These are phyloP conservation scores for Donacobius atricapilla DNA, from an alignment of 2,113 vertebrate genomes.

Conservation along the genomic window DNA sequence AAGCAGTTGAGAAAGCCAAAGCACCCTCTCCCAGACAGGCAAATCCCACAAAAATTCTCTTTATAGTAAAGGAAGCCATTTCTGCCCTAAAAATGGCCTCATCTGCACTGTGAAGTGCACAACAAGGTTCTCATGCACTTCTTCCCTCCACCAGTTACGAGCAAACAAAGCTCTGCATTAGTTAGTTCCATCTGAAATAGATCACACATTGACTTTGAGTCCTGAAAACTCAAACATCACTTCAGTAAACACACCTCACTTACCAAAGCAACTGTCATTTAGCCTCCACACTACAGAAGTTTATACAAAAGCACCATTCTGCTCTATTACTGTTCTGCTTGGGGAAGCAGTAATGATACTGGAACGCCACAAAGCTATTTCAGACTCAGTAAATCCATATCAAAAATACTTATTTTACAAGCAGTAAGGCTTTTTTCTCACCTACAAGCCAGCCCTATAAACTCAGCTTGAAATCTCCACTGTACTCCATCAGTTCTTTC, in stretches of 20 bases:
- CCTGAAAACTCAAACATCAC: not conserved
- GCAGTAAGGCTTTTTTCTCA: not conserved
- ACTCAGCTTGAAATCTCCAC: not conserved
- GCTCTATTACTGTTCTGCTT: not conserved
- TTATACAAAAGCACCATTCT: not conserved
- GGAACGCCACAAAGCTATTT: not conserved
- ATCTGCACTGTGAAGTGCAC: not conserved
- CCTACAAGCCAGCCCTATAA: not conserved
- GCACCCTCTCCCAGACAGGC: not conserved
- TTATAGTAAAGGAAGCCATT: not conserved
- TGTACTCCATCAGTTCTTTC: not conserved
- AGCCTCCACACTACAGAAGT: not conserved
- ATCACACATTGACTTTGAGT: not conserved
- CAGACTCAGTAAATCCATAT: not conserved
- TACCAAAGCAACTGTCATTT: not conserved
- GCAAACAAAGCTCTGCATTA: not conserved
- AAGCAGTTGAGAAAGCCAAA: not conserved
- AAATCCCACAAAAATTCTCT: not conserved
- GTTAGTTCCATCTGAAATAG: not conserved
- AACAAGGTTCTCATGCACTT: not conserved
- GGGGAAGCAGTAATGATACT: not conserved
- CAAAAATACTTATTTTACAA: not conserved
- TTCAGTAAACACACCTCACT: not conserved
- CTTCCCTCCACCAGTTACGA: not conserved
- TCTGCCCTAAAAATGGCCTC: not conserved